Conservation (phyloP, 1,140 invertebrate species). For the Heliconius congener region DNA sequence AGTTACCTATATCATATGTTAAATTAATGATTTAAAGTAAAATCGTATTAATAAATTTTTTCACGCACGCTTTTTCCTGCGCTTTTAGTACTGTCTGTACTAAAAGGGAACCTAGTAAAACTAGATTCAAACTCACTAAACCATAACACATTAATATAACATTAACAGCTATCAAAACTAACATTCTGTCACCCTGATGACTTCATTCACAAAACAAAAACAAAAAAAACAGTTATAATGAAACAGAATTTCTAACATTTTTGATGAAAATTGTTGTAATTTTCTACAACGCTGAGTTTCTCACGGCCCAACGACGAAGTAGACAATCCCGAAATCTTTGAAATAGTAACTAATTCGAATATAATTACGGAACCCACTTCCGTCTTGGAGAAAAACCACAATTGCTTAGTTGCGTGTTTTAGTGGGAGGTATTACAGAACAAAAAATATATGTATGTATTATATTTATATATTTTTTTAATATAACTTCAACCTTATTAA, state of each 20-base stretch:
- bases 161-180: not conserved
- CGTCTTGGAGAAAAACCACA: conserved; percentile 66
- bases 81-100: too few relatives aligned
- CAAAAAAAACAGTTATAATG: not conserved
- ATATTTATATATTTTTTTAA: conserved; percentile 1
- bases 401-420: conserved; percentile 63
- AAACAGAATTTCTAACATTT: conserved; percentile 6
- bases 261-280: conserved; percentile 41
- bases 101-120: too few relatives aligned
- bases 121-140: not conserved
- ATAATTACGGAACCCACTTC: conserved; percentile 67
- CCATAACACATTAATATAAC: conserved; percentile 5
- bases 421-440: conserved; percentile 49
- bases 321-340: conserved; percentile 59
- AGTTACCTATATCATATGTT: too few relatives aligned
- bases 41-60: too few relatives aligned
- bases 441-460: conserved; percentile 45
- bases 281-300: conserved; percentile 46
- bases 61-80: too few relatives aligned
- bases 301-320: conserved; percentile 52
- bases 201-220: not conserved
- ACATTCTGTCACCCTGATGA: not conserved
- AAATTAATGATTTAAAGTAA: too few relatives aligned
- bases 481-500: conserved; percentile 29
- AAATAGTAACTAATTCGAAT: conserved; percentile 61